These are phyloP conservation scores for Parapristionchus giblindavisi DNA, from an alignment of 2,888 invertebrate species.

Conservation along the genomic window DNA sequence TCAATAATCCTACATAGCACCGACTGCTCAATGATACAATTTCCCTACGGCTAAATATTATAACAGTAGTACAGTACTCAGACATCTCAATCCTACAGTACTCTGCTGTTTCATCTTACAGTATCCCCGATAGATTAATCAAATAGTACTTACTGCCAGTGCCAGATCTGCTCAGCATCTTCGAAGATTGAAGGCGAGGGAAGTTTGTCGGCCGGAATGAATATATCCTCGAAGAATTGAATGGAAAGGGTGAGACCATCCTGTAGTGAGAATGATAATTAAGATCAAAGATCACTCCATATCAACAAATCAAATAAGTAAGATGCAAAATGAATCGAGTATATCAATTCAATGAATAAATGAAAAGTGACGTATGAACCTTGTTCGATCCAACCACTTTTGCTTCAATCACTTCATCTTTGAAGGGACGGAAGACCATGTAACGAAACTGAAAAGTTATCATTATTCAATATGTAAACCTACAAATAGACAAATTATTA, in stretches of 20 bases:
- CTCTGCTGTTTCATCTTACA: too few species aligned
- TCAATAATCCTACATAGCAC: neutral
- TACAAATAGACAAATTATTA: neutral
- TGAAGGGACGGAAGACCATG: constrained; percentile 91
- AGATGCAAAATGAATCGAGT: neutral
- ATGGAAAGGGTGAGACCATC: constrained; percentile 78
- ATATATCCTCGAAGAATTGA: constrained; percentile 95
- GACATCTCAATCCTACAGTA: neutral
- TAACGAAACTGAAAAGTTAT: constrained; percentile 79
- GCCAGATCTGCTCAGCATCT: constrained; percentile 49
- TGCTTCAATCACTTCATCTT: constrained; percentile 91
- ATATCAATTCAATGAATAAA: neutral
- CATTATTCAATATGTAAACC: neutral
- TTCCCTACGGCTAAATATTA: too few species aligned
- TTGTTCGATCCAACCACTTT: constrained; percentile 76
- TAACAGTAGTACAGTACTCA: too few species aligned
- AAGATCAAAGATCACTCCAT: neutral
- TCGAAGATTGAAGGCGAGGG: constrained; percentile 89
- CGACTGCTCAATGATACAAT: too few species aligned
- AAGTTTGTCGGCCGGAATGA: constrained; percentile 88
- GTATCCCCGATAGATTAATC: neutral
- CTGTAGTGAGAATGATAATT: constrained; percentile 75
- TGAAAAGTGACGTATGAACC: neutral
- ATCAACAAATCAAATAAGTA: neutral
- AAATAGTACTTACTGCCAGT: constrained; percentile 10